Percentiles rank a stretch among this genome's conserved stretches.
phyloP scores from a whole-genome alignment of 2,888 invertebrate genomes.

The Brachylomia viminalis region DNA sequence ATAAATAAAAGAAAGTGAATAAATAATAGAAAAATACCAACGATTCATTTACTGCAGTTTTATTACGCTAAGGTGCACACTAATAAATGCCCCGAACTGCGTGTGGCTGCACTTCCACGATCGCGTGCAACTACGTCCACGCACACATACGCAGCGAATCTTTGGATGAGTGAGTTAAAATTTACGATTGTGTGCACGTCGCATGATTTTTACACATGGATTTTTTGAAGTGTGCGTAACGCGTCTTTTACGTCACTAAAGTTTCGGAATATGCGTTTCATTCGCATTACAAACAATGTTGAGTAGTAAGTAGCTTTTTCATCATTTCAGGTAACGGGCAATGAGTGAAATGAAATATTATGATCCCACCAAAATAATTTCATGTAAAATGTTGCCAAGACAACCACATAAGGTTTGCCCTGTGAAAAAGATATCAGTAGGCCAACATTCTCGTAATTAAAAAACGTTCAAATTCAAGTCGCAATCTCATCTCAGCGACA shows the following conservation, averaged over 20 bases:
- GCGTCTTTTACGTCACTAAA: slow-evolving; percentile 47
- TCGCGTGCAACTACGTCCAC: slow-evolving; percentile 80
- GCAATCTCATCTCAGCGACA: too few species aligned
- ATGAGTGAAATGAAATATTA: slow-evolving; percentile 1
- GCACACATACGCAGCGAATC: slow-evolving; percentile 68
- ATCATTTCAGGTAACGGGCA: background rate
- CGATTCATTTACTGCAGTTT: slow-evolving; percentile 14
- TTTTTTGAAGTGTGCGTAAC: slow-evolving; percentile 61
- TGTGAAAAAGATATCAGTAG: too few species aligned
- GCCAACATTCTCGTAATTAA: too few species aligned
- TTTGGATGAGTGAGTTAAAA: slow-evolving; percentile 56
- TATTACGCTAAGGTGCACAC: slow-evolving; percentile 65
- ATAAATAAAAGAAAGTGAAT: background rate
- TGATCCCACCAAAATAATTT: too few species aligned
- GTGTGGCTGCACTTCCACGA: slow-evolving; percentile 79
- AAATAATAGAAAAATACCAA: background rate
- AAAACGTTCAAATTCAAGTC: too few species aligned
- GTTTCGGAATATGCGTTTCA: slow-evolving; percentile 47
- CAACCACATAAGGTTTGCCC: too few species aligned
- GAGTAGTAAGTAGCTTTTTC: background rate
- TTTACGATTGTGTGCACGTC: slow-evolving; percentile 54
- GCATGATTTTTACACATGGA: slow-evolving; percentile 67
- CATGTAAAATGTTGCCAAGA: too few species aligned
- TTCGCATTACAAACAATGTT: slow-evolving; percentile 7
- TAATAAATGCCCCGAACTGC: slow-evolving; percentile 80